These are phyloP conservation scores for Rhinoderma darwinii DNA, from an alignment of 2,113 vertebrate species.

Conservation along the genomic window DNA sequence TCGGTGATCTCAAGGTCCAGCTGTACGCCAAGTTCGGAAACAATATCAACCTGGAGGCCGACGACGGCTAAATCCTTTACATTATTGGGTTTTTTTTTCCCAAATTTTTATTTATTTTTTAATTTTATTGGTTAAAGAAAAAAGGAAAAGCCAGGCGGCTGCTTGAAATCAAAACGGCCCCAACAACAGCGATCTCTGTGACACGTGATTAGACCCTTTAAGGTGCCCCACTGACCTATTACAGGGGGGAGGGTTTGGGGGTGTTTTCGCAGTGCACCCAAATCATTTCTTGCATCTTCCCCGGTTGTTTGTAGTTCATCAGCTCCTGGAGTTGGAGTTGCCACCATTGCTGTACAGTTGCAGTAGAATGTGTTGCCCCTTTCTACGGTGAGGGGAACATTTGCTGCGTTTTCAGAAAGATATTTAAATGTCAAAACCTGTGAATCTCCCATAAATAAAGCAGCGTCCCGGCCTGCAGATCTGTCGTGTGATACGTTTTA, in stretches of 20 bases:
- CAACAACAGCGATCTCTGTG: neutral
- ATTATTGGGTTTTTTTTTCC: neutral
- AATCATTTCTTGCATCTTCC: neutral
- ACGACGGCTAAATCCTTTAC: slow-evolving; percentile 85
- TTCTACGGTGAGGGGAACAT: too few relatives aligned
- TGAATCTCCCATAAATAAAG: neutral
- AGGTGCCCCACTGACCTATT: neutral
- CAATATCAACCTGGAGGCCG: slow-evolving; percentile 98
- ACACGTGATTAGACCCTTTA: neutral
- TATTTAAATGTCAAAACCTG: neutral
- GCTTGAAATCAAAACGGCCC: neutral
- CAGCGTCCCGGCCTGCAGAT: neutral
- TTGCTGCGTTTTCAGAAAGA: neutral
- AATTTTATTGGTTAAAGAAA: slow-evolving; percentile 19
- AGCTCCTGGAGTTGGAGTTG: neutral
- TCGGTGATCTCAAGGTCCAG: slow-evolving; percentile 91
- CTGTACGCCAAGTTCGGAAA: slow-evolving; percentile 97
- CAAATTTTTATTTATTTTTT: neutral
- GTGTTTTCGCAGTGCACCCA: neutral
- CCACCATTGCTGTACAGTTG: neutral
- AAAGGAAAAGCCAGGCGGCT: neutral
- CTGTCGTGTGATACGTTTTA: neutral
- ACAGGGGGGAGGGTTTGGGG: too few relatives aligned
- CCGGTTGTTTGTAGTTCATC: neutral
- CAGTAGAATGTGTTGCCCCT: too few relatives aligned